Evolutionary conservation across 2,888 invertebrate species (phyloP).

Genomic region (Drosophila histrio): DNA sequence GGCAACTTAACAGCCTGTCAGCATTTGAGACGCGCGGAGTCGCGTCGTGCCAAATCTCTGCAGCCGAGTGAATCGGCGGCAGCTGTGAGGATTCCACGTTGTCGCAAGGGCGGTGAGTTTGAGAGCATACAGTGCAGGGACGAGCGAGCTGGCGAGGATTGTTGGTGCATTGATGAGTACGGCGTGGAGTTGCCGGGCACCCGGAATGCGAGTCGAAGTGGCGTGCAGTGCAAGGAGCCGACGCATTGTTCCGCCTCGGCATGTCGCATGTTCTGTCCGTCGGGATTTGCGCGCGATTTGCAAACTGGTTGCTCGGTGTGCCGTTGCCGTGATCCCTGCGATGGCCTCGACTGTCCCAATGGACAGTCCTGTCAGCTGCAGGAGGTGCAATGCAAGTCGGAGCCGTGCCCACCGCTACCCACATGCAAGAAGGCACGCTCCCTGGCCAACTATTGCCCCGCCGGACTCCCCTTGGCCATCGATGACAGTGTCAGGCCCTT

Average conservation of each 20-base stretch:
- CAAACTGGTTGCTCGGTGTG: slow-evolving; percentile 90
- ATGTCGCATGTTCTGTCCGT: slow-evolving; percentile 94
- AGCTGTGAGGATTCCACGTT: slow-evolving; percentile 88
- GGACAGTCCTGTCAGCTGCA: slow-evolving; percentile 91
- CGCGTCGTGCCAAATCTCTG: slow-evolving; percentile 87
- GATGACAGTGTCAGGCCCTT: slow-evolving; percentile 91
- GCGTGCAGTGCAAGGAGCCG: slow-evolving; percentile 84
- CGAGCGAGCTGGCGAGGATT: slow-evolving; percentile 88
- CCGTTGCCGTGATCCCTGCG: slow-evolving; percentile 92
- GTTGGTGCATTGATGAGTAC: slow-evolving; percentile 93
- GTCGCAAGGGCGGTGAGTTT: slow-evolving; percentile 89
- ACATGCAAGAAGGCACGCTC: slow-evolving; percentile 92
- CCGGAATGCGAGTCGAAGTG: slow-evolving; percentile 82
- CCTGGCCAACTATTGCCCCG: slow-evolving; percentile 91
- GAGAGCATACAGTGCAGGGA: slow-evolving; percentile 90
- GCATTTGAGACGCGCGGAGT: slow-evolving; percentile 87
- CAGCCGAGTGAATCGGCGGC: slow-evolving; percentile 6
- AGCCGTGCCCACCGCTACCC: slow-evolving; percentile 93
- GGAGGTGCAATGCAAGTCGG: slow-evolving; percentile 90
- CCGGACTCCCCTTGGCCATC: slow-evolving; percentile 89
- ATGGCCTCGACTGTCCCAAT: slow-evolving; percentile 90
- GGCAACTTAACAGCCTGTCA: slow-evolving; percentile 87
- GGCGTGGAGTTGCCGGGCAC: slow-evolving; percentile 93
- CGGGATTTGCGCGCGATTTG: slow-evolving; percentile 90
- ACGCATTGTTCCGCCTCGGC: slow-evolving; percentile 91